Percentiles rank a stretch among this genome's conserved stretches.
phyloP scores from a whole-genome alignment of 2,113 vertebrate species.

The Diglossa brunneiventris region DNA sequence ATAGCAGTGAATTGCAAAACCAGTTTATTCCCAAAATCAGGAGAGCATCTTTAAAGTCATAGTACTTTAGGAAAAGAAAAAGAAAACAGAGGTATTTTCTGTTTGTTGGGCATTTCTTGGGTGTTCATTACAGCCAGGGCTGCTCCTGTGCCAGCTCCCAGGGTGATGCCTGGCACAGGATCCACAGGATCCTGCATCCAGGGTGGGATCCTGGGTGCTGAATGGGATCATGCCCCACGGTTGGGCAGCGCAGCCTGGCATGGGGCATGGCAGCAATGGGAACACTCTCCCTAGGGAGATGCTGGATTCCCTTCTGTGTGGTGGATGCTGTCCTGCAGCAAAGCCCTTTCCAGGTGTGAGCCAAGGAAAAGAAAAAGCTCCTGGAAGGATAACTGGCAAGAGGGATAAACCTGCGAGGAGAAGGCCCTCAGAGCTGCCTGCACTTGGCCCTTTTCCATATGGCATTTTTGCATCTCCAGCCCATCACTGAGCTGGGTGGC shows the following conservation, averaged over 20 bases:
- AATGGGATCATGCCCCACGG: fast-evolving
- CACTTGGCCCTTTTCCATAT: not conserved
- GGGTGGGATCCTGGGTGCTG: not conserved
- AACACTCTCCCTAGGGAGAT: not conserved
- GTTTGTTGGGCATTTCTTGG: not conserved
- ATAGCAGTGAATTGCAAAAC: not conserved
- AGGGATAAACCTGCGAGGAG: not conserved
- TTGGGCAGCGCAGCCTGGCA: fast-evolving
- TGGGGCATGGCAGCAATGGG: not conserved
- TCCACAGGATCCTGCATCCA: not conserved
- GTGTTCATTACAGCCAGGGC: not conserved
- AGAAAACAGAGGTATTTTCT: not conserved
- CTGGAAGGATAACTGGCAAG: not conserved
- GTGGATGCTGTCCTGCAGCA: fast-evolving
- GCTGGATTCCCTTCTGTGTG: not conserved
- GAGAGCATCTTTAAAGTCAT: not conserved
- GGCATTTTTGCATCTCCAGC: not conserved
- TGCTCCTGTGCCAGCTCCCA: fast-evolving
- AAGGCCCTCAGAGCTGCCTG: not conserved
- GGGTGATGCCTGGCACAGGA: not conserved
- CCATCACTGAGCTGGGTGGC: not conserved
- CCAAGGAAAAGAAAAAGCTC: not conserved
- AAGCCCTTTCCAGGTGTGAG: not conserved
- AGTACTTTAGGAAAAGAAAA: not conserved
- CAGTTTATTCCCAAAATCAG: not conserved